Evolutionary conservation across 2,888 invertebrate species (phyloP).

Genomic region (Cancer borealis): DNA sequence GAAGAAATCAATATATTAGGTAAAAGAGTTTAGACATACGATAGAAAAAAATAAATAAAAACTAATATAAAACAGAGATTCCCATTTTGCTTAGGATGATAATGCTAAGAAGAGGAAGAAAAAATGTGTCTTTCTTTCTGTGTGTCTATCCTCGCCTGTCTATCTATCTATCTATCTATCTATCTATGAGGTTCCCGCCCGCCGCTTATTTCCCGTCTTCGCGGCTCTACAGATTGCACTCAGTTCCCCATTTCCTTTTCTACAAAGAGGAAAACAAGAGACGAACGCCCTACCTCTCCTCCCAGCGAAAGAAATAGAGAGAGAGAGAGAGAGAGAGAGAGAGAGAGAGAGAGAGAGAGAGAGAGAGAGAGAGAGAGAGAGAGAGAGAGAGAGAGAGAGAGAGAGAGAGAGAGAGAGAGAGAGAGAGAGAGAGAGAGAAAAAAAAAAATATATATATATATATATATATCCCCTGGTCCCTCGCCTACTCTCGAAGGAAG

Average conservation of each 20-base stretch:
- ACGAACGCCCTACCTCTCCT: background rate
- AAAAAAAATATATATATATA: no score
- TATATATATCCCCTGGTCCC: background rate
- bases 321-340: slow-evolving; percentile 1
- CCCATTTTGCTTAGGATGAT: no score
- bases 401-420: background rate
- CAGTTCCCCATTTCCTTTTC: slow-evolving; percentile 34
- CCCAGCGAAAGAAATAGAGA: background rate
- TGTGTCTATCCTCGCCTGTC: slow-evolving; percentile 45
- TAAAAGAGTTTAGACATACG: no score
- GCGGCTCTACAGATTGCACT: slow-evolving; percentile 39
- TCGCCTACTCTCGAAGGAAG: background rate
- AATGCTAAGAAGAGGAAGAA: no score
- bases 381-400: slow-evolving; percentile 10
- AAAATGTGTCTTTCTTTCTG: background rate
- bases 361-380: background rate
- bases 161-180: background rate
- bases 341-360: slow-evolving; percentile 17
- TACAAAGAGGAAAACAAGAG: slow-evolving; percentile 43
- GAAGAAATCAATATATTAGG: no score
- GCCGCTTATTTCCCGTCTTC: slow-evolving; percentile 10
- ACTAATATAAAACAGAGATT: no score
- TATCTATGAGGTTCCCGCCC: background rate
- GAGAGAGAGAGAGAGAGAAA: slow-evolving; percentile 37
- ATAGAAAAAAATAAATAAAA: no score